Conservation (phyloP, 2,888 invertebrate genomes). For the Seira sanloemensis region DNA sequence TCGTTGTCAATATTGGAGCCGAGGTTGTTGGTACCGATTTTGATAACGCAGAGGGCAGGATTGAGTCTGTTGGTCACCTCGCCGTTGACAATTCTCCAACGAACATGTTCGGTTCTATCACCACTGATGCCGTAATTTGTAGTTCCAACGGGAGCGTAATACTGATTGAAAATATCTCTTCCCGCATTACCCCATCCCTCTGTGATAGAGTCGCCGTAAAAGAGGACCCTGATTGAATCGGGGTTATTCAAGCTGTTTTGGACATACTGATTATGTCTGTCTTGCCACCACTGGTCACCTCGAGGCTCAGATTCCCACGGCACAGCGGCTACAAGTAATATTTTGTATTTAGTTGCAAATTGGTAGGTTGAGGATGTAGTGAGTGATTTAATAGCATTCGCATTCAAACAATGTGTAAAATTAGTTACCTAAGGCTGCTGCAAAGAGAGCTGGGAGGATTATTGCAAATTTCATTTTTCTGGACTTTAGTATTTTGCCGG, state of each 20-base stretch:
- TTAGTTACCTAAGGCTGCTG: too few species aligned
- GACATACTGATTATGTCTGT: conserved; percentile 56
- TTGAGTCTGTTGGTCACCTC: conserved; percentile 77
- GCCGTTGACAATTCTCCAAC: conserved; percentile 79
- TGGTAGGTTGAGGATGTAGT: too few species aligned
- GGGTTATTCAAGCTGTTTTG: conserved; percentile 60
- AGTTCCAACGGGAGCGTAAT: conserved; percentile 66
- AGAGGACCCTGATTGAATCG: conserved; percentile 62
- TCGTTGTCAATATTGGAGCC: conserved; percentile 76
- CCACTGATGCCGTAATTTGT: conserved; percentile 75
- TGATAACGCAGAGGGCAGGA: conserved; percentile 78
- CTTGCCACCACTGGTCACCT: conserved; percentile 60
- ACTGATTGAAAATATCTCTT: conserved; percentile 42
- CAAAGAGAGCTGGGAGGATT: too few species aligned
- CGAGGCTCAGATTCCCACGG: conserved; percentile 53
- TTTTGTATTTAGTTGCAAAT: too few species aligned
- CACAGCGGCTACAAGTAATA: too few species aligned
- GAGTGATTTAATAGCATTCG: too few species aligned
- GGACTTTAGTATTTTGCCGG: too few species aligned
- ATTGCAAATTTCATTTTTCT: too few species aligned
- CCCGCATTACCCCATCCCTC: conserved; percentile 67
- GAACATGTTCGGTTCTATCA: conserved; percentile 78
- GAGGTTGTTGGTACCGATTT: conserved; percentile 78
- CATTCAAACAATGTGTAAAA: too few species aligned
- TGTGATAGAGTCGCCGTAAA: conserved; percentile 71